Evolutionary conservation across 1,140 invertebrate species (phyloP), one percentile per base, ranked within the genome.

Genomic region (Conus ventricosus): DNA sequence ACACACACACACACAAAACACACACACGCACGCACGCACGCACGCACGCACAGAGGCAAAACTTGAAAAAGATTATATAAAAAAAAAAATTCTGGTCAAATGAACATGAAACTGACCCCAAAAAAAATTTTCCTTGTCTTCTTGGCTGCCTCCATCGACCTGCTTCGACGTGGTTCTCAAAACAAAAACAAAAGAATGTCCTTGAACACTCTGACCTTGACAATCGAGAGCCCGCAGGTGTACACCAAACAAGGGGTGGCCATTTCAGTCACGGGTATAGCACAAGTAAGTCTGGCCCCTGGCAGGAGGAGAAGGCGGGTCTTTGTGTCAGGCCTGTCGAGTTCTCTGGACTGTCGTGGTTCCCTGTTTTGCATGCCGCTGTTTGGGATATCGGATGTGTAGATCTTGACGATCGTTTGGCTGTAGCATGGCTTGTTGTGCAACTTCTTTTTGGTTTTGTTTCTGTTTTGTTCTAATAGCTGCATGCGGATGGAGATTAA

Each of bases 201-300:
- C n/a, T 96, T 99, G 85, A 99, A 99, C 95, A 99, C 98, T 10
- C 99, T 99, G 98, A 99, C 98, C 6, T 96, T 99, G 71, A 92
- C 91, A 0, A 93, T 96, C 88, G 95, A 96, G 90, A 96, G 95
- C 84, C 95, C 95, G 13, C 93, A 97, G 88, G 98, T 99, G 0
- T 99, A 99, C 95, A 99, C 98, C 51, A 97, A 97, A 93, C 98
- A 99, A 95, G 99, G 99, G 87, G 99, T 99, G 57, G 98, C 98
- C 23, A 98, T 99, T 95, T 99, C 98, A 63, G 98, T 99, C 15
- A 99, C 98, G 67, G 98, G 98, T 90, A 98, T 99, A 93, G 98
- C 98, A 84, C 98, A 99, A 97, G 98, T 98, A 96, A 93, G 92
- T 67, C 57, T 84, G 11, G 8, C 8, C 10, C 60, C 60, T 20